Base-by-base conservation (phyloP, 1,140 invertebrate species). In the Drosophila micromelanica region DNA sequence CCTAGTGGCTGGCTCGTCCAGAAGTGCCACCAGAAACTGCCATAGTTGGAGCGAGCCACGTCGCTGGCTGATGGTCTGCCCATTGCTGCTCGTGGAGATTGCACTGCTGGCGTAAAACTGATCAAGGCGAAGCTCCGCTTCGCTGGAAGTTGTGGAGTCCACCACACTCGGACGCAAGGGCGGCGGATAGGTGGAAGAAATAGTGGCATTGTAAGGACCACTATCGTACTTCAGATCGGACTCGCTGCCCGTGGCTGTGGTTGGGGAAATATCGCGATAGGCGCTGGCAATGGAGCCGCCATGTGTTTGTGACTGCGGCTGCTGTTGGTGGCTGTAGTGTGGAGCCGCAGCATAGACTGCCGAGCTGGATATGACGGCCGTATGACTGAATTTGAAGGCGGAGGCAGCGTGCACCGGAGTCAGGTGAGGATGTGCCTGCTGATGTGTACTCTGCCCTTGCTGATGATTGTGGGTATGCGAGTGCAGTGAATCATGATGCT, bases 11-110 rank as follows among this genome's bases (percentile, higher is more conserved):
- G 96, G 96, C 73, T 98, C 97, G 79, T 98, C 97, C 43, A 99
- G 92, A 5, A 99, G 93, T 0, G 97, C 95, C 12, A 98, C 97
- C 12, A 98, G 93, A 92, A 99, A 99, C 93, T 99, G 98, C 97
- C 97, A 98, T 6, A 99, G 93, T 85, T 98, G 98, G 1, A 98
- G 93, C 0, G 97, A 97, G 0, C 98, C 98, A 35, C 97, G 93
- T 46, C 97, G 92, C 32, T 92, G 91, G 46, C 80, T 89, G 12
- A 92, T 82, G 13, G 77, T 73, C 52, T 90, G 89, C 13, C 70
- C 81, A 13, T 63, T 81, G 40, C 82, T 87, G 78, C 82, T 91
- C 2, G 85, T 89, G 40, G 90, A 85, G 13, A 91, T 92, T 11
- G 72, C 67, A 62, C 81, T 91, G 71, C 76, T 89, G 15, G 85